Percentiles rank a stretch among this genome's conserved stretches.
These are phyloP conservation scores for Solen grandis DNA, from an alignment of 1,140 invertebrate genomes.

Conservation along the genomic window DNA sequence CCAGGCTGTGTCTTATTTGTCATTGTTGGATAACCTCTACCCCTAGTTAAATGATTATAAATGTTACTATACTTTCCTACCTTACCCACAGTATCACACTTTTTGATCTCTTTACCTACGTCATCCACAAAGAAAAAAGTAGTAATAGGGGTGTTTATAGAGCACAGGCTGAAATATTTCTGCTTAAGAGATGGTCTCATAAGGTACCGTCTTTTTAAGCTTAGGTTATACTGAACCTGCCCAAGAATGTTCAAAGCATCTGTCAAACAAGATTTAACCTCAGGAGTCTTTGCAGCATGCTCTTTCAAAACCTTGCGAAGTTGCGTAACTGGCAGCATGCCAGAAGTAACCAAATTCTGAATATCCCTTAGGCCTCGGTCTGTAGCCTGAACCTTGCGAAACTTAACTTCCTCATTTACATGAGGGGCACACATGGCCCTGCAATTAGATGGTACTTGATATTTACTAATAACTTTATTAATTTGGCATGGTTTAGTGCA, in stretches of 20 bases:
- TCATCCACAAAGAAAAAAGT: not conserved
- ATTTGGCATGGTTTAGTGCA: too few relatives aligned
- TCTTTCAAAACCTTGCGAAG: not conserved
- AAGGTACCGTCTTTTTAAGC: not conserved
- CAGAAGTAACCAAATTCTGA: not conserved
- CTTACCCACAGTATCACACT: not conserved
- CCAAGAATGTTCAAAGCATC: not conserved
- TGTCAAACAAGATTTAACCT: not conserved
- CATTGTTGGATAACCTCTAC: not conserved
- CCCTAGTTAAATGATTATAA: not conserved
- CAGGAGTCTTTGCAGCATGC: not conserved
- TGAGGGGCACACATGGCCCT: too few relatives aligned
- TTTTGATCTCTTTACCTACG: not conserved
- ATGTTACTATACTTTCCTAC: not conserved
- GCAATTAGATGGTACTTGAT: too few relatives aligned
- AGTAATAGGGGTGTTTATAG: not conserved
- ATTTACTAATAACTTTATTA: too few relatives aligned
- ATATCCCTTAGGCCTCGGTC: too few relatives aligned
- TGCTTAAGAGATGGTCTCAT: not conserved
- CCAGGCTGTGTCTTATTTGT: not conserved
- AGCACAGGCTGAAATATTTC: not conserved
- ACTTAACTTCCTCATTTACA: too few relatives aligned
- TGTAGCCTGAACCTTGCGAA: too few relatives aligned
- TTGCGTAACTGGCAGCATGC: not conserved
- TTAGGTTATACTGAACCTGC: not conserved